Evolutionary conservation across 2,888 invertebrate species (phyloP).

Genomic region (Aromia moschata): DNA sequence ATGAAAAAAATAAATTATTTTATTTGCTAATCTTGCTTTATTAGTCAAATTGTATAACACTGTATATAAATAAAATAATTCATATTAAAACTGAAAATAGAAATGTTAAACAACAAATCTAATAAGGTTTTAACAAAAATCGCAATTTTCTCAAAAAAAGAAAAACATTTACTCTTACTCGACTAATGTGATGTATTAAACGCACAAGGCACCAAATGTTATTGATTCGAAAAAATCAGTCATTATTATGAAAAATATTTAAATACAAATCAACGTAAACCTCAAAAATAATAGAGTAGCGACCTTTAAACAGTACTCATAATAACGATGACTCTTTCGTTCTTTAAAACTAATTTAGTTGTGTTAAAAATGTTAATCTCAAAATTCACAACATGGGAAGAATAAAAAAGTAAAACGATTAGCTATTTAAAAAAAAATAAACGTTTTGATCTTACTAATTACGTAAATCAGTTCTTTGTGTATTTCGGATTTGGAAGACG

Average conservation of each 20-base stretch:
- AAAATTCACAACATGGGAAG: slow-evolving; percentile 1
- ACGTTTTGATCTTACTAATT: slow-evolving; percentile 4
- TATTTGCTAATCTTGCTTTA: slow-evolving; percentile 15
- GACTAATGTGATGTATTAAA: slow-evolving; percentile 23
- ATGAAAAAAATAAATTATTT: too few relatives aligned
- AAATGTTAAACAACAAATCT: not conserved
- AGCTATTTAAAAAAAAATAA: slow-evolving; percentile 17
- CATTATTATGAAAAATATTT: slow-evolving; percentile 21
- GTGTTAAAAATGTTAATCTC: slow-evolving; percentile 29
- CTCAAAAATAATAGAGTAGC: slow-evolving; percentile 5
- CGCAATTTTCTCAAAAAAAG: slow-evolving; percentile 5
- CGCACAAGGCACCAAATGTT: slow-evolving; percentile 22
- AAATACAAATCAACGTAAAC: slow-evolving; percentile 8
- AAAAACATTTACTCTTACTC: slow-evolving; percentile 6
- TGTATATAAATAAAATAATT: slow-evolving; percentile 17
- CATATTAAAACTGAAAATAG: slow-evolving; percentile 16
- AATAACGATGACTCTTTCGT: slow-evolving; percentile 7
- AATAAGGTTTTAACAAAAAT: slow-evolving; percentile 10
- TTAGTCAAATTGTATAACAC: slow-evolving; percentile 23
- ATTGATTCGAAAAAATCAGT: slow-evolving; percentile 12
- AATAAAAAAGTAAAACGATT: slow-evolving; percentile 8
- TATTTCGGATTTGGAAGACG: slow-evolving; percentile 26
- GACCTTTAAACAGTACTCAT: slow-evolving; percentile 14
- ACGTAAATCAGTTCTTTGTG: slow-evolving; percentile 22
- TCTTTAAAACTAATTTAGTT: slow-evolving; percentile 23